Evolutionary conservation across 2,113 vertebrate genomes (phyloP).

Genomic region (Oostethus manadensis): DNA sequence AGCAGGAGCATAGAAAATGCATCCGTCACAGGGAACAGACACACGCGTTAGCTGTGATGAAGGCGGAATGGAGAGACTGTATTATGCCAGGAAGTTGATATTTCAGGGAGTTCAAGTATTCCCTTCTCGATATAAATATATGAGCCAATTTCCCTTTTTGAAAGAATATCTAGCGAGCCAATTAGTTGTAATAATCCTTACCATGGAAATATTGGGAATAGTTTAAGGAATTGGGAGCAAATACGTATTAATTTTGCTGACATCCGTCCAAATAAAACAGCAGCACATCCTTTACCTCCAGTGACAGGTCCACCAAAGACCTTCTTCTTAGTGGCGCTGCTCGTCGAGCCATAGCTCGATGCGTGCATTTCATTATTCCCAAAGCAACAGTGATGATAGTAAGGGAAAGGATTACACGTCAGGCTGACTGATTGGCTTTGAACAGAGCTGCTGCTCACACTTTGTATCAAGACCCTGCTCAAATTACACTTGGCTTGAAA

Average conservation of each 20-base stretch:
- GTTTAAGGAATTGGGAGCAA: constrained; percentile 34
- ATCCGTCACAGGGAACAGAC: constrained; percentile 70
- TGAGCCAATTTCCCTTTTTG: constrained; percentile 74
- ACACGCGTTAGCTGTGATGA: constrained; percentile 52
- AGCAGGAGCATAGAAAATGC: constrained; percentile 61
- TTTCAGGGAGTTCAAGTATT: constrained; percentile 74
- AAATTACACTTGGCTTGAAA: constrained; percentile 78
- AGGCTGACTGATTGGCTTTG: constrained; percentile 76
- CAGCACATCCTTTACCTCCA: constrained; percentile 52
- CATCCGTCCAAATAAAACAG: constrained; percentile 46
- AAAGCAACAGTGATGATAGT: constrained; percentile 66
- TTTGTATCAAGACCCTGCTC: constrained; percentile 73
- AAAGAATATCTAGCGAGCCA: constrained; percentile 72
- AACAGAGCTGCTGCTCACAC: constrained; percentile 74
- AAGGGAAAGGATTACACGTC: constrained; percentile 73
- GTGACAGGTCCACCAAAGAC: constrained; percentile 57
- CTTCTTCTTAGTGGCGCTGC: constrained; percentile 54
- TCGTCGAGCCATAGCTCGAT: constrained; percentile 59
- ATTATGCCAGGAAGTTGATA: constrained; percentile 72
- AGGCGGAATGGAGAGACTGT: constrained; percentile 41
- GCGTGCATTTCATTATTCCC: constrained; percentile 72
- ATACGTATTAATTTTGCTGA: constrained; percentile 8
- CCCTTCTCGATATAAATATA: constrained; percentile 74
- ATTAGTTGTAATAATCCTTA: constrained; percentile 74
- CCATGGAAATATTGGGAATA: constrained; percentile 56